Evolutionary conservation across 2,113 vertebrate genomes (phyloP).

Genomic region (Indicator indicator): DNA sequence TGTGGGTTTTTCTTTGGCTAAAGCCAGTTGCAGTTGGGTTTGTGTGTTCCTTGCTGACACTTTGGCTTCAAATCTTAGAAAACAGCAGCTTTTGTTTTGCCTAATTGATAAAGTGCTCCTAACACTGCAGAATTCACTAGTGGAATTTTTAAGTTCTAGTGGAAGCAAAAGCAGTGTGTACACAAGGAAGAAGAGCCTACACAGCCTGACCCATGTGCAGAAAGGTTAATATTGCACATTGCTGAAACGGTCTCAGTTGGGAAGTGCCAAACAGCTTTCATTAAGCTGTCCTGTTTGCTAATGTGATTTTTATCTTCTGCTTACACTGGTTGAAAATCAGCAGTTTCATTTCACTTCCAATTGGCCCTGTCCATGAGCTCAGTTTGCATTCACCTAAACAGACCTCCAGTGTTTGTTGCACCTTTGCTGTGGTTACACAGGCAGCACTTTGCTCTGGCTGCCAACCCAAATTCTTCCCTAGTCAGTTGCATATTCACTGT

Average conservation of each 20-base stretch:
- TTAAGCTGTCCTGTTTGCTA: not conserved
- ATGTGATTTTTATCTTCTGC: not conserved
- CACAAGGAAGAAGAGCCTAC: not conserved
- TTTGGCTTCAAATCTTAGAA: not conserved
- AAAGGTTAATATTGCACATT: not conserved
- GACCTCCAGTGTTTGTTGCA: not conserved
- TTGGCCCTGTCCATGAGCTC: not conserved
- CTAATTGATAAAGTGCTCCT: not conserved
- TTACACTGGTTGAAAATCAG: not conserved
- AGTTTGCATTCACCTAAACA: not conserved
- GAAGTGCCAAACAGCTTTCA: not conserved
- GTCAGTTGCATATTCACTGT: not conserved
- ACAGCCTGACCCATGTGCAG: not conserved
- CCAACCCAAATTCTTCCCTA: not conserved
- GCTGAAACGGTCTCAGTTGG: not conserved
- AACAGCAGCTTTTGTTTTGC: conserved; percentile 7
- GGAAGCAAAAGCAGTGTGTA: not conserved
- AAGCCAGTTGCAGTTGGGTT: conserved; percentile 1
- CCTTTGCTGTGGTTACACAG: not conserved
- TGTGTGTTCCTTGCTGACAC: not conserved
- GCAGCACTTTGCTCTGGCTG: not conserved
- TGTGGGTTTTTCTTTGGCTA: not conserved
- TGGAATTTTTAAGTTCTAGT: not conserved
- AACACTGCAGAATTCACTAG: not conserved
- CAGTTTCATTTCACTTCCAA: not conserved